A percentile compares a stretch with the other conserved stretches of the same genome.
phyloP scores from a whole-genome alignment of 2,888 invertebrate genomes.

The Caenorhabditis japonica region DNA sequence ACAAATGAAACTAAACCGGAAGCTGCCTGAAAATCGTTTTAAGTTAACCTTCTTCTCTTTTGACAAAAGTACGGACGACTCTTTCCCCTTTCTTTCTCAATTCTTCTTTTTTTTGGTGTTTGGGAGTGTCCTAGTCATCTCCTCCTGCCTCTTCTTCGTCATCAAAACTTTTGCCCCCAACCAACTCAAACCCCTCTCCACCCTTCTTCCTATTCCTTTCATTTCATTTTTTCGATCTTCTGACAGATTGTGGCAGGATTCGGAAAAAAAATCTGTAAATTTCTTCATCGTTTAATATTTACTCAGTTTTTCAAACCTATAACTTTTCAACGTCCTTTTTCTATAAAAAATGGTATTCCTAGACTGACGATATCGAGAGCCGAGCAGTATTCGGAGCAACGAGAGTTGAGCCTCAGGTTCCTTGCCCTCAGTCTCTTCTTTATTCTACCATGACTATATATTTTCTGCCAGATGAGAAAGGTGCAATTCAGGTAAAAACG shows the following conservation, averaged over 20 bases:
- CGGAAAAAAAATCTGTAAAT: too few relatives aligned
- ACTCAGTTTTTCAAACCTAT: too few relatives aligned
- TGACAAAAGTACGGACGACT: neutral
- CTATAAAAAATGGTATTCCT: too few relatives aligned
- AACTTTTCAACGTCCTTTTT: too few relatives aligned
- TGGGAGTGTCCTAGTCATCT: conserved; percentile 16
- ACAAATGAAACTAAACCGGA: conserved; percentile 15
- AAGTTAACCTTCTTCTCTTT: conserved; percentile 3
- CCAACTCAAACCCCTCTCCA: conserved; percentile 1
- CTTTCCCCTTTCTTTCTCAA: too few relatives aligned
- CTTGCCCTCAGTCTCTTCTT: conserved; percentile 14
- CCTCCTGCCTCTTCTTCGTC: neutral
- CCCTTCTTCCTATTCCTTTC: conserved; percentile 4
- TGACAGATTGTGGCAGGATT: too few relatives aligned
- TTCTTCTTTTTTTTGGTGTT: conserved; percentile 2
- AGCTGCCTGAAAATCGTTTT: conserved; percentile 7
- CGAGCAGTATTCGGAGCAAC: conserved; percentile 50
- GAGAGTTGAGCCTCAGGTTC: conserved; percentile 18
- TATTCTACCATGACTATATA: conserved; percentile 38
- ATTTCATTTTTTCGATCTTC: too few relatives aligned
- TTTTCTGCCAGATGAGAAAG: conserved; percentile 45
- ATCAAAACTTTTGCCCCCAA: conserved; percentile 8
- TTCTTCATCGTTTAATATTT: conserved; percentile 5
- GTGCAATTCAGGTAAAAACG: conserved; percentile 41
- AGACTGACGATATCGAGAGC: conserved; percentile 38